A percentile compares a stretch with the other conserved stretches of the same genome.
Evolutionary conservation across 2,888 invertebrate species (phyloP).

Genomic region (Caenorhabditis virilis): DNA sequence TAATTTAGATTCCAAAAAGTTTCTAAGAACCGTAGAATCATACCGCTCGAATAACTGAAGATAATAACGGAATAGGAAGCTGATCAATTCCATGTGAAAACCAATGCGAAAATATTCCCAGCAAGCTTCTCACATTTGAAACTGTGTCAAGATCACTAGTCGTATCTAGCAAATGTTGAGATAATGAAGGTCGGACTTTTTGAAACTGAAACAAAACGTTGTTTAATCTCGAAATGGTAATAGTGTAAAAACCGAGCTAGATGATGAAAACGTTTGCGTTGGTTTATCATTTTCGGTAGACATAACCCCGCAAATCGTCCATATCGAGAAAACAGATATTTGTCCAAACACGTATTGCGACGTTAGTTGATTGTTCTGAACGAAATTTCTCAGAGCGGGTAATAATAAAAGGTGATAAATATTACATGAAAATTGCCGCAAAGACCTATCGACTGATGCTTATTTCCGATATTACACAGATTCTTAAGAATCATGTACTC

Average conservation of each 20-base stretch:
- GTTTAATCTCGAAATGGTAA: background rate
- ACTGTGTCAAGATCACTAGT: slow-evolving; percentile 60
- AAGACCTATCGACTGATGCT: no score
- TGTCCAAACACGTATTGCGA: slow-evolving; percentile 49
- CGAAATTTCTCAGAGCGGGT: no score
- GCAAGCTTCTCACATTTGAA: slow-evolving; percentile 61
- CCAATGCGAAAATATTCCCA: slow-evolving; percentile 66
- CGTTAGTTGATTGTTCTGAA: no score
- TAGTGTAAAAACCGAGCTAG: background rate
- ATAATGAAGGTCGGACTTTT: slow-evolving; percentile 19
- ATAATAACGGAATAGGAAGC: slow-evolving; percentile 49
- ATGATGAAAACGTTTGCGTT: background rate
- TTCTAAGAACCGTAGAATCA: background rate
- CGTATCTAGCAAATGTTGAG: slow-evolving; percentile 25
- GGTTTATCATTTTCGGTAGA: slow-evolving; percentile 12
- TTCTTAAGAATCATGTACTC: no score
- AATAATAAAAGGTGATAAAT: no score
- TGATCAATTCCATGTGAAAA: slow-evolving; percentile 53
- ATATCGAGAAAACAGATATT: slow-evolving; percentile 54
- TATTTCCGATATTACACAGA: no score
- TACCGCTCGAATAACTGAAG: slow-evolving; percentile 54
- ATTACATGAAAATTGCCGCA: no score
- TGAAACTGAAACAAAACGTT: slow-evolving; percentile 9
- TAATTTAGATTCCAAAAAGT: background rate
- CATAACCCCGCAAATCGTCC: slow-evolving; percentile 58